Conservation (phyloP, 2,888 invertebrate species). For the Tetrapedia diversipes region DNA sequence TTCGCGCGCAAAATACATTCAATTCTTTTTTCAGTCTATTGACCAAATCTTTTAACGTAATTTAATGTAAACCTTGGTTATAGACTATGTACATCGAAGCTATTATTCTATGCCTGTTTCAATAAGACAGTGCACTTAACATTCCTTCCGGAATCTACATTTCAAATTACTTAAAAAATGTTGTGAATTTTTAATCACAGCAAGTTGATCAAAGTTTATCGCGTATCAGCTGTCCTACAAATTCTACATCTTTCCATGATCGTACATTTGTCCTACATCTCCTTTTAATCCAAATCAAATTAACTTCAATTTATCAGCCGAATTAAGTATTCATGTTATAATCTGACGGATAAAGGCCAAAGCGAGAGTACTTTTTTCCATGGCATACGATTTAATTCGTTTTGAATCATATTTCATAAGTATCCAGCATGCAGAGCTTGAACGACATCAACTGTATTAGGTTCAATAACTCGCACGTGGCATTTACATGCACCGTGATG, state of each 20-base stretch:
- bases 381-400: background rate
- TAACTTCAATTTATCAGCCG: too few relatives aligned
- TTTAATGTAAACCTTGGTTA: background rate
- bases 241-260: too few relatives aligned
- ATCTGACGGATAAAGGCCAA: background rate
- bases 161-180: background rate
- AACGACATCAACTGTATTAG: conserved; percentile 33
- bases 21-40: background rate
- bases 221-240: too few relatives aligned
- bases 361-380: background rate
- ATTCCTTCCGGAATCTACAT: background rate
- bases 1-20: too few relatives aligned
- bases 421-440: conserved; percentile 5
- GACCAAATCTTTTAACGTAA: background rate
- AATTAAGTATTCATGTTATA: too few relatives aligned
- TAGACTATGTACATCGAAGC: background rate
- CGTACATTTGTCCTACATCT: background rate
- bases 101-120: too few relatives aligned
- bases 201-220: background rate
- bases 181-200: background rate
- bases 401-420: background rate
- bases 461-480: conserved; percentile 59
- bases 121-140: background rate
- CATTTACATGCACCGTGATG: conserved; percentile 44
- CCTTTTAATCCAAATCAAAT: too few relatives aligned